Evolutionary conservation across 1,140 invertebrate genomes (phyloP), one percentile per base, ranked within the genome.

Genomic region (Gonioctena quinquepunctata): DNA sequence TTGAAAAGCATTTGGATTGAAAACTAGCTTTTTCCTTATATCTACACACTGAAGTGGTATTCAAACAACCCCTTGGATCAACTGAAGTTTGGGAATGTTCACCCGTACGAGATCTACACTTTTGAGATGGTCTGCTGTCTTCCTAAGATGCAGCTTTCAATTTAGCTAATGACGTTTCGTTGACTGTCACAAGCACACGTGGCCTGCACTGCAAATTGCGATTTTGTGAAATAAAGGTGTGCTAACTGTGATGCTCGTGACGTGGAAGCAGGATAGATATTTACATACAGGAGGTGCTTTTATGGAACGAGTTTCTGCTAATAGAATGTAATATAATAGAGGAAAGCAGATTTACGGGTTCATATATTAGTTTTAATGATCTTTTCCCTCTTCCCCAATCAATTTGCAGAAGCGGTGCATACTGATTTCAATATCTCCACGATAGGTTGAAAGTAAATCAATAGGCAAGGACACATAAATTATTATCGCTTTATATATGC

Each of bases 91-190:
- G 25, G 66, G 11, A 3, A 18, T 18, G 27, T 19, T 54, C 23
- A 22, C 71, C 68, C 73, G 71, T 66, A 68, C 66, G 26, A 18
- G 25, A 27, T 4, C 11, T 27, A 18, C 23, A 69, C 16, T n/a
- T 62, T 48, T 7, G 48, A 63, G n/a, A 65, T 74, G 78, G 73
- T 25, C 75, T 28, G 56, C 73, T 77, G 74, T 75, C 72, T 69
- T 71, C 67, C 70, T 78, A 80, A 80, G 77, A 82, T 82, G 79
- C 77, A 79, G 78, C 80, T 81, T 81, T 82, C 80, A 82, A 82
- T 82, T 82, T 82, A 76, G 78, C 80, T 82, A 82, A 82, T 82
- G 80, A 82, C 77, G 79, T 82, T 80, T 79, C 79, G 33, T 80
- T 78, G 79, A 78, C 79, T 81, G 80, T 82, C 79, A 80, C 79